phyloP scores from a whole-genome alignment of 1,140 invertebrate genomes.

The Acyrthosiphon pisum region DNA sequence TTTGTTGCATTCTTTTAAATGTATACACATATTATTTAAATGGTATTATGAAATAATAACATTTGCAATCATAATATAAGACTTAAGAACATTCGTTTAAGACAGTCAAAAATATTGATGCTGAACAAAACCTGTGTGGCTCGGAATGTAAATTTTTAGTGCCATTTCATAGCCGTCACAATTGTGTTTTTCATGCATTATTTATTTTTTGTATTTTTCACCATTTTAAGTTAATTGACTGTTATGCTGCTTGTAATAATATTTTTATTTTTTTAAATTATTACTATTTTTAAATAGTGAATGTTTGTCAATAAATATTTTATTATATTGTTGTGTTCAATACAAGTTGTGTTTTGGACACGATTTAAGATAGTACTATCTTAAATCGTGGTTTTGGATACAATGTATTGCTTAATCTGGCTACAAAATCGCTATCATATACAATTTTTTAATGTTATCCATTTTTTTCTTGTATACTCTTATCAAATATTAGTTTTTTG shows the following conservation, averaged over 20 bases:
- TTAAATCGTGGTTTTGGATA: background rate
- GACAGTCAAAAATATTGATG: background rate
- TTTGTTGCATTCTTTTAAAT: background rate
- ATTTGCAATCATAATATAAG: background rate
- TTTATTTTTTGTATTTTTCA: conserved; percentile 19
- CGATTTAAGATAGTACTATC: no score
- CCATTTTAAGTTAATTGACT: background rate
- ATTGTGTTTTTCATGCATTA: background rate
- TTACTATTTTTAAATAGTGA: background rate
- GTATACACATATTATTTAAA: background rate
- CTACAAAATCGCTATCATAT: background rate
- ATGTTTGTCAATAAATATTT: conserved; percentile 8
- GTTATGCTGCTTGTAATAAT: background rate
- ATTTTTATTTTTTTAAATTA: background rate
- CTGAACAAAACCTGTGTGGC: background rate
- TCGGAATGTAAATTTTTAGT: conserved; percentile 19
- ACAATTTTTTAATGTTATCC: background rate
- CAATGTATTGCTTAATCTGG: background rate
- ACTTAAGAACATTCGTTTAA: background rate
- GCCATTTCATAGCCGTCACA: background rate
- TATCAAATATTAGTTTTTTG: conserved; percentile 25
- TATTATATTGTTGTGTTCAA: background rate
- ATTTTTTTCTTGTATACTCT: conserved; percentile 26
- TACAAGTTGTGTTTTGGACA: background rate
- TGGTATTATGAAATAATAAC: background rate